A percentile compares a stretch with the other conserved stretches of the same genome.
These are phyloP conservation scores for Pseudomyrmex sp. DNA, from an alignment of 1,140 invertebrate genomes.

Conservation along the genomic window DNA sequence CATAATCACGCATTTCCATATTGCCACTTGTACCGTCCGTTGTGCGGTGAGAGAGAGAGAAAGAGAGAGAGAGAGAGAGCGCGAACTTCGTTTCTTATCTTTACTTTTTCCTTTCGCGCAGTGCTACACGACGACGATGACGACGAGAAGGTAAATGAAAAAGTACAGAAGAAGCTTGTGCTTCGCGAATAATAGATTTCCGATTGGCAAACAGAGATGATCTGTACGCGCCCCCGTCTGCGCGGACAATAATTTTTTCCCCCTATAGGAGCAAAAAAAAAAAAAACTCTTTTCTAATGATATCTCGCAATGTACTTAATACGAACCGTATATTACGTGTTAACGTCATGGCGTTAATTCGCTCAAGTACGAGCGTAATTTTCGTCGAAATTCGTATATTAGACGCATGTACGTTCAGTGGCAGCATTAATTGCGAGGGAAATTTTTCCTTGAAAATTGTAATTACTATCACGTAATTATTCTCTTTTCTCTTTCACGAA, in stretches of 20 bases:
- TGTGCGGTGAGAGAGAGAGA: not conserved
- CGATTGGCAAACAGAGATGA: not conserved
- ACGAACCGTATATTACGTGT: not conserved
- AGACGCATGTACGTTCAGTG: too few species aligned
- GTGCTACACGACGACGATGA: too few species aligned
- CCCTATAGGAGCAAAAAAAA: not conserved
- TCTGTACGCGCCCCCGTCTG: not conserved
- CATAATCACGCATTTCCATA: slow-evolving; percentile 50
- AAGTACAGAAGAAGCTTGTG: not conserved
- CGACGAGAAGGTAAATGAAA: not conserved
- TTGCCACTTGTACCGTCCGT: slow-evolving; percentile 25
- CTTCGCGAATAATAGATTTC: slow-evolving; percentile 12
- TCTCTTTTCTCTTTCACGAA: too few species aligned
- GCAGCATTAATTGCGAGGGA: not conserved
- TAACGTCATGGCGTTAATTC: too few species aligned
- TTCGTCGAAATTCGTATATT: too few species aligned
- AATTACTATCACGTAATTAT: not conserved
- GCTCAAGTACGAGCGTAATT: too few species aligned
- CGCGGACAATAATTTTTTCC: not conserved
- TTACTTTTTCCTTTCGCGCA: not conserved
- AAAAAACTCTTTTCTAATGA: not conserved
- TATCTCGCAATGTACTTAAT: too few species aligned
- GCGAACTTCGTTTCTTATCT: slow-evolving; percentile 17
- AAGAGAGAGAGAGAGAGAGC: not conserved
- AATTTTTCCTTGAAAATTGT: not conserved